Evolutionary conservation across 2,113 vertebrate genomes (phyloP).

Genomic region (Hypocryptadius cinnamomeus): DNA sequence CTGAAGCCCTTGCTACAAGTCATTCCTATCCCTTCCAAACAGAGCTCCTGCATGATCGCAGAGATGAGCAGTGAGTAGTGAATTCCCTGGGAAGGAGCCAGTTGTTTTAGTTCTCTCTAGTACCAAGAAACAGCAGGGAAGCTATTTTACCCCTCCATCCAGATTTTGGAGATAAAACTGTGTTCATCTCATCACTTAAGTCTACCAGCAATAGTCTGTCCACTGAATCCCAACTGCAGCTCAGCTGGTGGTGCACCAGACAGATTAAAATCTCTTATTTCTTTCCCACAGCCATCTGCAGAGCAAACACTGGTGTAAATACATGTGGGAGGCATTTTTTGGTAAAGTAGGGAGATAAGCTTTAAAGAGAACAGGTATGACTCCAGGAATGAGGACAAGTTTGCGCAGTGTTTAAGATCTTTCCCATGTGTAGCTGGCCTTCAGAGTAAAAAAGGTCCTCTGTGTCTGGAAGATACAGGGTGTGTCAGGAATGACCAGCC

Average conservation of each 20-base stretch:
- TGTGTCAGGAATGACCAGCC: neutral
- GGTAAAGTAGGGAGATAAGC: neutral
- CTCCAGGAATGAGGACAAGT: neutral
- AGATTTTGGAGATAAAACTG: neutral
- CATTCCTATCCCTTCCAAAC: neutral
- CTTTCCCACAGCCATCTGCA: constrained; percentile 6
- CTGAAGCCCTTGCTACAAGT: neutral
- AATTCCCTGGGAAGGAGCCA: neutral
- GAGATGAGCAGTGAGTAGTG: neutral
- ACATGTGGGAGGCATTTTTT: neutral
- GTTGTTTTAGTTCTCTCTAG: neutral
- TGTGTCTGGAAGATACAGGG: neutral
- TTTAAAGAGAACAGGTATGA: neutral
- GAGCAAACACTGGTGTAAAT: neutral
- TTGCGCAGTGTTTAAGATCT: neutral
- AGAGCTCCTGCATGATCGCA: neutral
- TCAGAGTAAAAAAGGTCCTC: neutral
- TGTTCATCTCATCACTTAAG: neutral
- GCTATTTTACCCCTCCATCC: neutral
- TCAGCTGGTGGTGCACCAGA: neutral
- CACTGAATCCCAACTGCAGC: neutral
- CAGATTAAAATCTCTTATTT: constrained; percentile 5
- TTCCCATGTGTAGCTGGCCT: neutral
- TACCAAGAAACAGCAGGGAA: neutral
- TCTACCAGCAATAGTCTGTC: neutral